These are phyloP conservation scores for Sebastes itinus DNA, from an alignment of 2,797 vertebrate genomes.

Conservation along the genomic window DNA sequence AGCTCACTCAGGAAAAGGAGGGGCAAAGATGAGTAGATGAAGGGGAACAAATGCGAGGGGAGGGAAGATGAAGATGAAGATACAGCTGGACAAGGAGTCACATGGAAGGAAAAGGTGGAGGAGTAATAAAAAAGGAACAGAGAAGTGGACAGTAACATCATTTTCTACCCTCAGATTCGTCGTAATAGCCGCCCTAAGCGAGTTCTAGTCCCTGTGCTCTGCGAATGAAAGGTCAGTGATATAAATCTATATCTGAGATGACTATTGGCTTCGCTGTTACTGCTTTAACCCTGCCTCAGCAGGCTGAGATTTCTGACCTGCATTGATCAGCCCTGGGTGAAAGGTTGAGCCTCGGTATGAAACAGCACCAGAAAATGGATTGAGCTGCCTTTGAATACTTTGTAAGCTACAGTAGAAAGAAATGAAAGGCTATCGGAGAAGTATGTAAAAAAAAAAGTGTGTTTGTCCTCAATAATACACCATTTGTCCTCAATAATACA, in stretches of 20 bases:
- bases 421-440: background rate
- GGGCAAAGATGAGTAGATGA: background rate
- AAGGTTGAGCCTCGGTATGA: conserved; percentile 34
- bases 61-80: background rate
- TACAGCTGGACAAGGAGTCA: background rate
- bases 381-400: background rate
- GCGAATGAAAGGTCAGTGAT: conserved; percentile 62
- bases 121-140: conserved; percentile 37
- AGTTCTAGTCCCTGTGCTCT: conserved; percentile 47
- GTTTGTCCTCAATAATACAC: background rate
- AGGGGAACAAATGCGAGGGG: background rate
- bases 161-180: conserved; percentile 43
- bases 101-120: background rate
- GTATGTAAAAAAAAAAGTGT: background rate
- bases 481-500: background rate
- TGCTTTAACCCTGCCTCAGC: conserved; percentile 47
- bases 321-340: conserved; percentile 53
- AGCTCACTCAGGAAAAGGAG: background rate
- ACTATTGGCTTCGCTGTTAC: conserved; percentile 48
- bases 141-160: conserved; percentile 31
- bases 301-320: conserved; percentile 46
- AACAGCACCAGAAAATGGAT: conserved; percentile 46
- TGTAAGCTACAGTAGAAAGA: background rate
- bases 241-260: conserved; percentile 67
- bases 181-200: conserved; percentile 38